Evolutionary conservation across 30 jellyfish, hydroid and myxozoan species (phyloP).

Genomic region (Aurelia coerulea): DNA sequence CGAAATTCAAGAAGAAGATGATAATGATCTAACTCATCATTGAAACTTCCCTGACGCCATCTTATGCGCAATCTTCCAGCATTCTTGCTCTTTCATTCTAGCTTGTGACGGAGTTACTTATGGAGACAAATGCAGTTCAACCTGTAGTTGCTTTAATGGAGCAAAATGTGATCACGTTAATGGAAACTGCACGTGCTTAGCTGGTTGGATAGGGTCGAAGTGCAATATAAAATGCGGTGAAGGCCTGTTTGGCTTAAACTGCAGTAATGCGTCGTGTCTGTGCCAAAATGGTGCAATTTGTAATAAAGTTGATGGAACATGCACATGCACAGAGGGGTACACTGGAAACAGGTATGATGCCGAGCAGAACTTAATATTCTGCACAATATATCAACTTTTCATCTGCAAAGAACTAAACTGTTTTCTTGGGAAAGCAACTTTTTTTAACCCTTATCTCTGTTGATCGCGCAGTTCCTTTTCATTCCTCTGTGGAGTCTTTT

Average conservation of each 20-base stretch:
- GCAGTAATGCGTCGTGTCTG: conserved; percentile 17
- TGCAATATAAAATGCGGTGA: conserved; percentile 28
- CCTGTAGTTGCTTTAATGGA: conserved; percentile 39
- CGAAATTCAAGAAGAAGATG: too few species aligned
- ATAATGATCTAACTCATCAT: too few species aligned
- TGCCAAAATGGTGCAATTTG: conserved; percentile 55
- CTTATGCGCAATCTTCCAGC: too few species aligned
- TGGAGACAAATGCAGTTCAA: conserved; percentile 28
- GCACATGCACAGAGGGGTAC: conserved; percentile 52
- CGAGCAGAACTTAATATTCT: too few species aligned
- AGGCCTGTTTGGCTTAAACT: conserved; percentile 31
- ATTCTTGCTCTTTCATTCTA: neutral
- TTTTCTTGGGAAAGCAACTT: too few species aligned
- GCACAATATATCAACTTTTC: too few species aligned
- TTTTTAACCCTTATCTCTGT: too few species aligned
- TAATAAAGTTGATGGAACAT: conserved; percentile 40
- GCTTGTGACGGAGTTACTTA: conserved; percentile 43
- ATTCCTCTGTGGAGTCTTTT: too few species aligned
- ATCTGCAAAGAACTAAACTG: too few species aligned
- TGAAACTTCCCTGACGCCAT: too few species aligned
- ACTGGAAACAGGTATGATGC: conserved; percentile 42
- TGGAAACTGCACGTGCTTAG: conserved; percentile 54
- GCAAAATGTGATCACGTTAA: conserved; percentile 47
- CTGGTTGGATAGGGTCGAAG: conserved; percentile 56
- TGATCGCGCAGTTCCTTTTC: too few species aligned